Percentiles rank a stretch among this genome's conserved stretches.
These are phyloP conservation scores for Tenebrio molitor DNA, from an alignment of 1,140 invertebrate genomes.

Conservation along the genomic window DNA sequence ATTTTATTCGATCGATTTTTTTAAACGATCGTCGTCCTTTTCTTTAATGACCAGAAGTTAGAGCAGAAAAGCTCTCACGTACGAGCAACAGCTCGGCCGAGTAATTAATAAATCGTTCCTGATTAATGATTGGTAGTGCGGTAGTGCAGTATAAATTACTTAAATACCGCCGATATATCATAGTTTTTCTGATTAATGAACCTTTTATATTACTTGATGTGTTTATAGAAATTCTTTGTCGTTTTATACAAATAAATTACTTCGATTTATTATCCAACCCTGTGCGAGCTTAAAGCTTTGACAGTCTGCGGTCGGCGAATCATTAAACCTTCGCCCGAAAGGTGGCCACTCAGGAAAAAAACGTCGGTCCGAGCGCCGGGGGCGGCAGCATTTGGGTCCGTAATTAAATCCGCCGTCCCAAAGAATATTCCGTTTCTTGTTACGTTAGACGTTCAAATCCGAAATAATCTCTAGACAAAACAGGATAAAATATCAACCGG, in stretches of 20 bases:
- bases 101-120: constrained; percentile 37
- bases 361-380: too few relatives aligned
- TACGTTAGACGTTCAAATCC: constrained; percentile 10
- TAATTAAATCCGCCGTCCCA: constrained; percentile 11
- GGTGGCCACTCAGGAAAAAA: neutral
- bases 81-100: constrained; percentile 19
- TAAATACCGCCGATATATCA: constrained; percentile 23
- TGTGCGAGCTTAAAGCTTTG: neutral
- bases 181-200: constrained; percentile 40
- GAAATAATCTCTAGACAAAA: constrained; percentile 26
- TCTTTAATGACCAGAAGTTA: constrained; percentile 39
- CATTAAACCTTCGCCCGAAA: neutral
- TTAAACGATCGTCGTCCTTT: too few relatives aligned
- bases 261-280: constrained; percentile 19
- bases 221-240: constrained; percentile 31
- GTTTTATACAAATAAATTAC: constrained; percentile 20
- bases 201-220: constrained; percentile 23
- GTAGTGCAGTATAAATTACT: constrained; percentile 39
- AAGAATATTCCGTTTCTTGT: constrained; percentile 22
- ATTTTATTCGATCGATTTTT: constrained; percentile 12
- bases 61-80: constrained; percentile 27
- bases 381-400: too few relatives aligned
- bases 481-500: constrained; percentile 8
- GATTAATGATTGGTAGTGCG: constrained; percentile 37
- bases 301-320: neutral